Evolutionary conservation across 2,888 invertebrate genomes (phyloP), one percentile per base, ranked within the genome.

Genomic region (Amphipoea lucens): DNA sequence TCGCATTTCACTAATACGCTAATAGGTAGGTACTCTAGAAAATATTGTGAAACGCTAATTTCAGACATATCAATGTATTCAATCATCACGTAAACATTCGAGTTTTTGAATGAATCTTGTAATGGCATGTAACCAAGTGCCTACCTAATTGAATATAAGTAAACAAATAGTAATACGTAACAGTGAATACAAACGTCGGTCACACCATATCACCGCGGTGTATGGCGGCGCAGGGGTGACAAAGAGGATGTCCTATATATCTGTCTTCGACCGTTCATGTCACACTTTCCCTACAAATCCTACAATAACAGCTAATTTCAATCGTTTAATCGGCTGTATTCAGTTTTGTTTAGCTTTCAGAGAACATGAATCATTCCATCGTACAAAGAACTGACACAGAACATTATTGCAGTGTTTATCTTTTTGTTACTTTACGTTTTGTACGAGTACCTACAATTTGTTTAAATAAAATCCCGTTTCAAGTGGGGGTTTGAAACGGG

Each of bases 341-440:
- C 20, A 40, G 83, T 40, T 54, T 54, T 62, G 68, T 85, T 68
- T 54, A 68, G 29, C n/a, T 66, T 70, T 54, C 42, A 86, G 62
- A 76, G 51, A 62, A 67, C 42, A 70, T 82, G 82, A 84, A 57
- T 86, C 77, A 84, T 86, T 74, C n/a, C 23, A n/a, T 29, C 17
- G 23, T 63, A 81, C 54, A 62, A 62, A 76, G 48, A 76, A 71
- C 36, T 29, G 70, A 69, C 48, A 57, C 29, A 51, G 40, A 29
- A 73, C 20, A 63, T 74, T 70, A 66, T 51, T 70, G 42, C 60
- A 71, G 20, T 29, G 66, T 78, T 77, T 60, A 57, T 67, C 23
- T 62, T 67, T 73, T 82, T 71, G 29, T 68, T 63, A 68, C 40
- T 57, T 20, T 36, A 40, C 14, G 14, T 57, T 4, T 51, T 81